Base-by-base conservation (phyloP, 2,797 vertebrate genomes). In the Molossus molossus region DNA sequence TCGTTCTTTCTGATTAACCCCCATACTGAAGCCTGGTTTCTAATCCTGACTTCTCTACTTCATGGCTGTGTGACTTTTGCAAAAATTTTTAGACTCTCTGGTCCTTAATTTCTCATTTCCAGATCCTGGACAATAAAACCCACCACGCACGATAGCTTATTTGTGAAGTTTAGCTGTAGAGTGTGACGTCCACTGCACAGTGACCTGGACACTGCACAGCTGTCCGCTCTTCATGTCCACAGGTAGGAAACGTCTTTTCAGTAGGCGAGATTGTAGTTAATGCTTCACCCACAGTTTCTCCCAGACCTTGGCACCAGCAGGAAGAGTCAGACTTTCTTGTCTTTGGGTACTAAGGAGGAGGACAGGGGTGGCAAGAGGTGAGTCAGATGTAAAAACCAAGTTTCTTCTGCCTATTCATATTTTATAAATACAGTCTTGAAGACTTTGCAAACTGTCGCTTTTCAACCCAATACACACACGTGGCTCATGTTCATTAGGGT, bases 401-500 rank as follows among this genome's bases (percentile, higher is more conserved):
- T 67, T 81, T 60, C 72, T 85, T 40, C 27, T 57, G 25, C 50
- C 50, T 90, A 11, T 33, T 55, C 29, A 4, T 27, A 27, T 64
- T 80, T 67, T 83, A 50, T 40, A 64, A 73, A 23, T 10, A 6
- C 12, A 23, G 13, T 83, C 82, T 80, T 62, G 23, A 57, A 81
- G 84, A 40, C 64, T 90, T 83, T 29, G 18, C 50, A 69, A 83
- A 94, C 37, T 53, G 48, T 95, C 89, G 86, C 76, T 27, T 95
- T 91, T 96, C 62, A 84, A 94, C 88, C 73, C 80, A 29, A 1
- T 57, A 25, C 4, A 14, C 15, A n/a, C 23, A 21, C 1, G 21
- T 25, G 92, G 86, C 88, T 95, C 37, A 93, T 95, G 94, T 93
- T 83, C 23, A 69, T 96, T 82, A 95, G 92, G 95, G 93, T 37